Evolutionary conservation across 1,140 invertebrate species (phyloP).

Genomic region (Coelopa frigida): DNA sequence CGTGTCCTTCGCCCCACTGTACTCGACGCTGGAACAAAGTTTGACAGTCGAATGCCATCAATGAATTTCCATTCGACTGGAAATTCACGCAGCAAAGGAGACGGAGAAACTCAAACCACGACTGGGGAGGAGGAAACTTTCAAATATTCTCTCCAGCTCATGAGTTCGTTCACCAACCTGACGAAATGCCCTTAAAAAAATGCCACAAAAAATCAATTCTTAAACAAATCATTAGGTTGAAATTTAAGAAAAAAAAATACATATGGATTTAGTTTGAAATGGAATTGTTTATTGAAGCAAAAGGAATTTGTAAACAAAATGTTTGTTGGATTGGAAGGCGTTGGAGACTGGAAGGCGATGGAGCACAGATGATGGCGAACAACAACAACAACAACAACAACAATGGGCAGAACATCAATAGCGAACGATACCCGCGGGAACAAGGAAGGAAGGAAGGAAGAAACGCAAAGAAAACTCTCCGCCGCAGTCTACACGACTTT

Average conservation of each 20-base stretch:
- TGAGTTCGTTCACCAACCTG: no score
- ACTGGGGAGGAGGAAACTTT: no score
- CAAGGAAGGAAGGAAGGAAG: neutral
- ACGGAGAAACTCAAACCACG: no score
- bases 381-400: neutral
- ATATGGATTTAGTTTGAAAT: conserved; percentile 1
- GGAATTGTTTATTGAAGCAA: conserved; percentile 4
- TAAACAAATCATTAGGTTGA: neutral
- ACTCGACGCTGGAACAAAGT: no score
- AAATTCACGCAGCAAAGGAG: no score
- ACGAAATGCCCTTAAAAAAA: no score
- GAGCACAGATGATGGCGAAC: neutral
- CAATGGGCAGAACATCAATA: neutral
- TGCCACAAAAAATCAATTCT: neutral
- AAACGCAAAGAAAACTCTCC: no score
- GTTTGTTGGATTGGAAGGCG: no score
- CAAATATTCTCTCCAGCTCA: no score
- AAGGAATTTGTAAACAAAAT: neutral
- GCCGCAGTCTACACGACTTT: conserved; percentile 32
- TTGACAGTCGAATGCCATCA: no score
- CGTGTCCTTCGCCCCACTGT: no score
- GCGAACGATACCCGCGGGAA: neutral
- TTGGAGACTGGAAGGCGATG: neutral
- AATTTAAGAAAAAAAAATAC: neutral
- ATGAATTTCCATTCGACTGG: no score